These are phyloP conservation scores for Cladopsammia gracilis DNA, from an alignment of 64 coral and sea anemone genomes.

Conservation along the genomic window DNA sequence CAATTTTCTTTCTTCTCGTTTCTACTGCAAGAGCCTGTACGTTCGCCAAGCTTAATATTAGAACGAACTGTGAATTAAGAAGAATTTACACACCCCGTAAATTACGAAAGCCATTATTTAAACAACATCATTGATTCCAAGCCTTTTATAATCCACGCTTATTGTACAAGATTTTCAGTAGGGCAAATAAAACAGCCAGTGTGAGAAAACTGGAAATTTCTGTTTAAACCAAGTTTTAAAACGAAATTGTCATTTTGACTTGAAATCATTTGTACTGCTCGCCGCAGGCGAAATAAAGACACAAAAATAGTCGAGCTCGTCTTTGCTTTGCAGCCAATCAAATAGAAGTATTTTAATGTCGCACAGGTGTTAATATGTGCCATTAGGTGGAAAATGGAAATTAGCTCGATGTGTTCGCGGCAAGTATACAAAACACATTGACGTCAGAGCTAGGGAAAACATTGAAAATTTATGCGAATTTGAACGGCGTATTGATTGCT, in stretches of 20 bases:
- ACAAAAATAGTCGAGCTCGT: neutral
- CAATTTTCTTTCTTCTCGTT: too few species aligned
- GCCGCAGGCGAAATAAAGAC: neutral
- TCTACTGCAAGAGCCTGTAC: too few species aligned
- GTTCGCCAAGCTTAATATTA: too few species aligned
- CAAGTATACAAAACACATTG: conserved; percentile 6
- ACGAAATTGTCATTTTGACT: neutral
- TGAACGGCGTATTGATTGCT: conserved; percentile 24
- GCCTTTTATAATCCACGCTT: neutral
- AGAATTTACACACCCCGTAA: too few species aligned
- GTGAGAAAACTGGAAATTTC: neutral
- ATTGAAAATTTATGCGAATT: conserved; percentile 60
- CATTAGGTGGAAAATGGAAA: conserved; percentile 37
- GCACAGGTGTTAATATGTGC: neutral
- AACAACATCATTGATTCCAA: neutral
- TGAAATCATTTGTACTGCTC: neutral
- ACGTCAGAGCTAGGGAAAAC: conserved; percentile 35
- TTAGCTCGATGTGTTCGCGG: conserved; percentile 10
- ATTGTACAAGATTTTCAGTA: neutral
- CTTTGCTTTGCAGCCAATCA: conserved; percentile 5
- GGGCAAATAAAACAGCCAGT: neutral
- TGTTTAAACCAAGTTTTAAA: neutral
- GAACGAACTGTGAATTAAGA: too few species aligned
- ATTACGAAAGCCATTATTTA: neutral
- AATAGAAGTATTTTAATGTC: neutral